Conservation (phyloP, 2,888 invertebrate species). For the Thereva nobilitata region DNA sequence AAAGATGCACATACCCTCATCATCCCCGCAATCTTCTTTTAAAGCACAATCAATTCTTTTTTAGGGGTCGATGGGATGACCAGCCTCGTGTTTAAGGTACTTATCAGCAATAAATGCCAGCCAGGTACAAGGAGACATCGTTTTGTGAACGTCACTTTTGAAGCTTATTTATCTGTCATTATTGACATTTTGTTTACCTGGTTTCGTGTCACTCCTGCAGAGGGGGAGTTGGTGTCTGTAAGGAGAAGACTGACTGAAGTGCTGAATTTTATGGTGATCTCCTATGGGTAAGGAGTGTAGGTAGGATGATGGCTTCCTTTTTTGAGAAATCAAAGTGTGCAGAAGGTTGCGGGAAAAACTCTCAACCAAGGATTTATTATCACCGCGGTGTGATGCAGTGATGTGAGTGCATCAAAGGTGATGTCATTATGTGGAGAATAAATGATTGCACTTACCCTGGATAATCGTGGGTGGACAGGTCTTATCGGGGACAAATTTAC, state of each 20-base stretch:
- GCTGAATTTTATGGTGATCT: slow-evolving; percentile 37
- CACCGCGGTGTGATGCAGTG: slow-evolving; percentile 2
- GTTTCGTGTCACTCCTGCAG: too few species aligned
- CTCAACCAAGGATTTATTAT: slow-evolving; percentile 27
- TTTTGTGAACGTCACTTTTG: slow-evolving; percentile 14
- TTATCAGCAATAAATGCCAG: slow-evolving; percentile 23
- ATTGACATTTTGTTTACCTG: slow-evolving; percentile 38
- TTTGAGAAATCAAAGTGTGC: background rate
- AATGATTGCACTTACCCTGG: slow-evolving; percentile 30
- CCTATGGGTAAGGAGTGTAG: slow-evolving; percentile 12
- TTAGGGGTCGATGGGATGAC: too few species aligned
- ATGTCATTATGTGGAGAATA: slow-evolving; percentile 28
- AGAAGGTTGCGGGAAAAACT: background rate
- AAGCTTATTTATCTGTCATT: slow-evolving; percentile 33
- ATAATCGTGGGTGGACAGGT: slow-evolving; percentile 28
- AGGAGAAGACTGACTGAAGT: slow-evolving; percentile 32
- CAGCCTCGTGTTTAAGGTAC: background rate
- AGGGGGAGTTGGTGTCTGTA: too few species aligned
- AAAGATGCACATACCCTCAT: background rate
- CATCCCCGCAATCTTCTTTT: background rate
- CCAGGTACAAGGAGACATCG: slow-evolving; percentile 16
- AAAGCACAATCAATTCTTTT: too few species aligned
- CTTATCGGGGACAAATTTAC: slow-evolving; percentile 33
- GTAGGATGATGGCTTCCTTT: slow-evolving; percentile 4
- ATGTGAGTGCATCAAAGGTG: slow-evolving; percentile 33